phyloP scores from a whole-genome alignment of 2,797 vertebrate genomes.

The Chiloscyllium punctatum region DNA sequence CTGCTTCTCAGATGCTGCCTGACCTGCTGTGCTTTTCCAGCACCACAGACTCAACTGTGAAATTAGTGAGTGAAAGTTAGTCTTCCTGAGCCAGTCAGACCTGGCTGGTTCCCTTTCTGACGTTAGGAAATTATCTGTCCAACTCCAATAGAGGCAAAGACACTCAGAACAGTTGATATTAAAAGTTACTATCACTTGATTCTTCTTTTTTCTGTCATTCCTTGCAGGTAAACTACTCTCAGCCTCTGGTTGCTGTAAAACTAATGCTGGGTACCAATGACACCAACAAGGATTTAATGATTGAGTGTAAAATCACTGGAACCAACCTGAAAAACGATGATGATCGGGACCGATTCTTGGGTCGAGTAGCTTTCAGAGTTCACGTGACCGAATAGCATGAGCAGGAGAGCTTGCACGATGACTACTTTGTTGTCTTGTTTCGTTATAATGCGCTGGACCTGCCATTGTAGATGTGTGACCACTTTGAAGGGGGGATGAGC shows the following conservation, averaged over 20 bases:
- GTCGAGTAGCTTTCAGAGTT: slow-evolving; percentile 77
- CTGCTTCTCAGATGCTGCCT: too few species aligned
- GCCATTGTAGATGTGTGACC: slow-evolving; percentile 58
- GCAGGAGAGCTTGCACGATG: slow-evolving; percentile 52
- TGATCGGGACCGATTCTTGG: slow-evolving; percentile 84
- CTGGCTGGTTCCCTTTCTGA: background rate
- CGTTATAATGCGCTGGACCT: slow-evolving; percentile 56
- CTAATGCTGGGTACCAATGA: slow-evolving; percentile 58
- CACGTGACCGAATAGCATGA: slow-evolving; percentile 61
- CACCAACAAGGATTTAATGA: slow-evolving; percentile 57
- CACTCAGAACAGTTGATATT: background rate
- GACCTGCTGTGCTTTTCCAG: too few species aligned
- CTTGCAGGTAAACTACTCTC: slow-evolving; percentile 72
- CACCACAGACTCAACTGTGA: background rate
- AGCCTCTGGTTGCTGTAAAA: slow-evolving; percentile 83
- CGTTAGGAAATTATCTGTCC: background rate
- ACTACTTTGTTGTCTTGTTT: slow-evolving; percentile 53
- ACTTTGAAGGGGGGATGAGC: slow-evolving; percentile 56
- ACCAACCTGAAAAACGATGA: slow-evolving; percentile 72
- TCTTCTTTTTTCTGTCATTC: slow-evolving; percentile 41
- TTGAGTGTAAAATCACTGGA: slow-evolving; percentile 80
- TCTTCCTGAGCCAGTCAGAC: background rate
- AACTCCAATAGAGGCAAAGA: background rate
- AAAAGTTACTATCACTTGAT: background rate
- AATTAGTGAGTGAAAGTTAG: background rate